Evolutionary conservation across 2,113 vertebrate genomes (phyloP).

Genomic region (Ariopsis seemanni): DNA sequence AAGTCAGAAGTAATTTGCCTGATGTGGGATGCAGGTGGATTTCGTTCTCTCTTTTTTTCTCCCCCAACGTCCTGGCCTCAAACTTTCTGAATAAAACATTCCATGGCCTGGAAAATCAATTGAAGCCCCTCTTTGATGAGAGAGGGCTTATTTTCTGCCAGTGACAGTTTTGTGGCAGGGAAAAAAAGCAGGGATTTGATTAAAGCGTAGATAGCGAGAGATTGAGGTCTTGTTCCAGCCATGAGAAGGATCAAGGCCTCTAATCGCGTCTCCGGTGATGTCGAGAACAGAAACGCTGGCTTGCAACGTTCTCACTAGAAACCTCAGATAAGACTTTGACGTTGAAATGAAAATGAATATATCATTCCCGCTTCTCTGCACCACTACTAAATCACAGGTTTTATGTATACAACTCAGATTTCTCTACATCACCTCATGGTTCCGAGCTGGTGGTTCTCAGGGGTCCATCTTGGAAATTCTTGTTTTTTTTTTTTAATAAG

Average conservation of each 20-base stretch:
- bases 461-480: constrained; percentile 13
- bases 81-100: constrained; percentile 79
- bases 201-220: constrained; percentile 96
- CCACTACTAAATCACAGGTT: constrained; percentile 5
- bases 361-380: constrained; percentile 12
- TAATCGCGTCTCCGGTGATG: constrained; percentile 85
- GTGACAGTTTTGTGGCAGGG: constrained; percentile 94
- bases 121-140: constrained; percentile 86
- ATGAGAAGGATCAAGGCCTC: constrained; percentile 89
- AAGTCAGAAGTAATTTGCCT: constrained; percentile 99
- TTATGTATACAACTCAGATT: not conserved
- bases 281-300: constrained; percentile 39
- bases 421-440: not conserved
- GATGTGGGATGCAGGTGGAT: constrained; percentile 88
- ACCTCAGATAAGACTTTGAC: not conserved
- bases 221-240: constrained; percentile 99
- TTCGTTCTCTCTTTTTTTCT: constrained; percentile 41
- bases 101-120: constrained; percentile 85
- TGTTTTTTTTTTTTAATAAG: constrained; percentile 1
- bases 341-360: constrained; percentile 18
- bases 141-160: constrained; percentile 88
- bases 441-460: not conserved
- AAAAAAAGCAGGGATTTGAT: constrained; percentile 90
- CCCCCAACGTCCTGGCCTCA: constrained; percentile 43
- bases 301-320: constrained; percentile 20